Percentiles rank a stretch among this genome's conserved stretches.
Conservation (phyloP, 2,797 vertebrate genomes). For the Cryptoprocta ferox region DNA sequence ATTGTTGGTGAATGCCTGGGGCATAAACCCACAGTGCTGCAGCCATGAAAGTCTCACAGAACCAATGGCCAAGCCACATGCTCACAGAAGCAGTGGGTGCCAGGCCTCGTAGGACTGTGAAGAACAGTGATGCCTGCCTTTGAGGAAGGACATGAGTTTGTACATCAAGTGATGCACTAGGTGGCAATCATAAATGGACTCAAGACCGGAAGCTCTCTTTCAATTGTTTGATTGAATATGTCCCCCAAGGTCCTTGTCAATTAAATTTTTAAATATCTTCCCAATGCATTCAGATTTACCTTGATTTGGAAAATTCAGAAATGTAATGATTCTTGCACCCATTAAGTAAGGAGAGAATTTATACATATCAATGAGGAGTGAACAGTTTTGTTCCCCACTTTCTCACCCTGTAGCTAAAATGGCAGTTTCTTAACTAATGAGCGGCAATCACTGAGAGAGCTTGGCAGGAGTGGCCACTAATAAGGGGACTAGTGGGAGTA, state of each 20-base stretch:
- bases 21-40: not conserved
- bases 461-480: not conserved
- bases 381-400: not conserved
- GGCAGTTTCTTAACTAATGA: slow-evolving; percentile 2
- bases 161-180: not conserved
- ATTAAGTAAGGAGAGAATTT: not conserved
- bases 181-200: not conserved
- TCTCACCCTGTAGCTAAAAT: not conserved
- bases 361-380: not conserved
- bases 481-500: not conserved
- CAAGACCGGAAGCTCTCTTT: not conserved
- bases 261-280: not conserved
- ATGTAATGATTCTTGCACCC: not conserved
- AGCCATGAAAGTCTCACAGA: not conserved
- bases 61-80: not conserved
- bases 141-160: not conserved
- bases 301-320: slow-evolving; percentile 35
- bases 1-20: not conserved
- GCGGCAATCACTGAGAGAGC: not conserved
- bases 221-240: not conserved
- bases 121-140: not conserved
- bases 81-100: not conserved
- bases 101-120: not conserved
- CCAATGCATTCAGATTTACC: not conserved
- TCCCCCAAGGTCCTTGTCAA: not conserved